phyloP scores from a whole-genome alignment of 2,888 invertebrate species.

The Calliopum simillimum region DNA sequence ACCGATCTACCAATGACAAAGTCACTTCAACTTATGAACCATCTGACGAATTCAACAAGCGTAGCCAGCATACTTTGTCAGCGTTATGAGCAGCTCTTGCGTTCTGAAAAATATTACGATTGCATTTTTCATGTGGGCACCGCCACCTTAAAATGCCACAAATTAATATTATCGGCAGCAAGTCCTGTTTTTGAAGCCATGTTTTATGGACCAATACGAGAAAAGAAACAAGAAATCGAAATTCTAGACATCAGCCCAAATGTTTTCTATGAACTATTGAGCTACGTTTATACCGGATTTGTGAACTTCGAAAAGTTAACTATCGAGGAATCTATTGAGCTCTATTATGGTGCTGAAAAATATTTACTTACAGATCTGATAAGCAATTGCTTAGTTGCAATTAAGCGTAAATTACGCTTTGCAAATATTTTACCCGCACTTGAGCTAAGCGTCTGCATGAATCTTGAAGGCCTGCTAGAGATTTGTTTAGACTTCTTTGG shows the following conservation, averaged over 20 bases:
- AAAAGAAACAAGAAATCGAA: conserved; percentile 67
- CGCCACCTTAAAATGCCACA: conserved; percentile 77
- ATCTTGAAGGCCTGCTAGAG: conserved; percentile 58
- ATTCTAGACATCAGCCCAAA: conserved; percentile 67
- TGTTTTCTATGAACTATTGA: conserved; percentile 65
- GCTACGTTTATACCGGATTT: conserved; percentile 62
- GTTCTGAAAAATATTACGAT: conserved; percentile 62
- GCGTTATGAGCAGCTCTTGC: conserved; percentile 61
- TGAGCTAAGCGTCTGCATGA: conserved; percentile 63
- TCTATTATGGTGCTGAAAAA: conserved; percentile 66
- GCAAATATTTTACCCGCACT: conserved; percentile 64
- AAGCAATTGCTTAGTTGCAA: conserved; percentile 55
- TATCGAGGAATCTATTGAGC: conserved; percentile 62
- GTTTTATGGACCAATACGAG: conserved; percentile 79
- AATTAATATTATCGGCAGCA: conserved; percentile 83
- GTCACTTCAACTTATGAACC: conserved; percentile 47
- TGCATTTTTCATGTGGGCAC: conserved; percentile 63
- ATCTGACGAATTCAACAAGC: conserved; percentile 40
- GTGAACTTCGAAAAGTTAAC: conserved; percentile 56
- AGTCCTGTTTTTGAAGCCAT: conserved; percentile 91
- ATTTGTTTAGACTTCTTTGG: conserved; percentile 62
- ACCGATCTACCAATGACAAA: conserved; percentile 26
- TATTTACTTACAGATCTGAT: conserved; percentile 62
- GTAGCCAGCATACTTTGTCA: conserved; percentile 50
- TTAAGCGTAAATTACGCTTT: conserved; percentile 61